Conservation (phyloP, 1,140 invertebrate species). For the Drosophila truncata region DNA sequence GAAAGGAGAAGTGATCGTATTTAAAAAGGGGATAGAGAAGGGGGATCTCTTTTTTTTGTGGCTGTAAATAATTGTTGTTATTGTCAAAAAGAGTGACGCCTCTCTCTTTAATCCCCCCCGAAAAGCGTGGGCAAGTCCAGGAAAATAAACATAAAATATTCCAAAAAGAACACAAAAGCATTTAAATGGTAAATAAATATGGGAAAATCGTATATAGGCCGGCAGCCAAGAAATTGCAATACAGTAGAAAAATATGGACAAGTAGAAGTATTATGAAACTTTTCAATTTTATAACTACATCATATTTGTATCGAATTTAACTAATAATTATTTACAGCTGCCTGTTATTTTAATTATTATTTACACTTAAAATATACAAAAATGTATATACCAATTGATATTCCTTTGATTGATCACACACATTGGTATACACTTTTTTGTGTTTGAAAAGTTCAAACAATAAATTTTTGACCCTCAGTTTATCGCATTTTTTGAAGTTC, state of each 20-base stretch:
- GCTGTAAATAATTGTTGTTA: constrained; percentile 11
- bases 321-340: neutral
- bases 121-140: constrained; percentile 15
- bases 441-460: constrained; percentile 4
- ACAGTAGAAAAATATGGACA: neutral
- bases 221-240: constrained; percentile 1
- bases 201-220: neutral
- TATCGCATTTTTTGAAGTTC: constrained; percentile 22
- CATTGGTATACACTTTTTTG: neutral
- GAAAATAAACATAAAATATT: constrained; percentile 4
- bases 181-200: constrained; percentile 24
- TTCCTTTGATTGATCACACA: neutral
- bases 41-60: neutral
- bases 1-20: constrained; percentile 17
- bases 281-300: no score
- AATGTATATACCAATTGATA: neutral
- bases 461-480: constrained; percentile 17
- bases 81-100: constrained; percentile 41
- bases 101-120: neutral
- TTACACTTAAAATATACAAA: constrained; percentile 1
- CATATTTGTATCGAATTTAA: no score
- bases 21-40: neutral
- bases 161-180: neutral
- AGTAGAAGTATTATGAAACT: no score
- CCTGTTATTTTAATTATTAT: neutral